Percentiles rank a stretch among this genome's conserved stretches.
phyloP scores from a whole-genome alignment of 2,888 invertebrate genomes.

The Lepidocyrtoides sp. region DNA sequence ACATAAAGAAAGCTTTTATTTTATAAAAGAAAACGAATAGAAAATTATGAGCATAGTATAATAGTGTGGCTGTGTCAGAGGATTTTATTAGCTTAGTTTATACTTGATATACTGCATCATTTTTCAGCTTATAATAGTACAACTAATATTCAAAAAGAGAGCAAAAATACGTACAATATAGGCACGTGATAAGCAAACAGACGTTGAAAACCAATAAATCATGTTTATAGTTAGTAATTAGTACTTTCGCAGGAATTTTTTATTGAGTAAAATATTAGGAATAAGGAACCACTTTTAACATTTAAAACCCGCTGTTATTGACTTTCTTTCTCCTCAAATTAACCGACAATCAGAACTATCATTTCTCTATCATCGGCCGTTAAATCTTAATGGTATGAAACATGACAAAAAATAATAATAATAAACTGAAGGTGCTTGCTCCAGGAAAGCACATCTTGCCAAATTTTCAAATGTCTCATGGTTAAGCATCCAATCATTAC shows the following conservation, averaged over 20 bases:
- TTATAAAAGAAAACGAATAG: no score
- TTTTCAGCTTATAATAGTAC: no score
- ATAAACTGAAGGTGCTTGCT: conserved; percentile 74
- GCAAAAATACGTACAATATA: no score
- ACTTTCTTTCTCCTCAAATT: not conserved
- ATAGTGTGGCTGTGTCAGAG: no score
- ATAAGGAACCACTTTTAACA: not conserved
- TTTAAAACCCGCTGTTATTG: no score
- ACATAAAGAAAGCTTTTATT: no score
- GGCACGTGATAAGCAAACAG: no score
- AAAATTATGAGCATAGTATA: no score
- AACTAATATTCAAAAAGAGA: no score
- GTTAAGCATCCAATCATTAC: conserved; percentile 53
- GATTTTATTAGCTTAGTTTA: no score
- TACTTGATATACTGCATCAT: no score
- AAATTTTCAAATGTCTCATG: conserved; percentile 40
- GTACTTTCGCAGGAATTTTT: not conserved
- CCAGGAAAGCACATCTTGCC: conserved; percentile 75
- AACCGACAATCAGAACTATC: not conserved
- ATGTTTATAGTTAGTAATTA: conserved; percentile 13
- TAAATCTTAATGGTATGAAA: conserved; percentile 17
- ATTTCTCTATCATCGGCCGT: conserved; percentile 3
- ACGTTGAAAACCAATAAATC: conserved; percentile 8
- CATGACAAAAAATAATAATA: not conserved
- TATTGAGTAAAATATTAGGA: not conserved